These are phyloP conservation scores for Melinopterus prodromus DNA, from an alignment of 2,888 invertebrate genomes.

Conservation along the genomic window DNA sequence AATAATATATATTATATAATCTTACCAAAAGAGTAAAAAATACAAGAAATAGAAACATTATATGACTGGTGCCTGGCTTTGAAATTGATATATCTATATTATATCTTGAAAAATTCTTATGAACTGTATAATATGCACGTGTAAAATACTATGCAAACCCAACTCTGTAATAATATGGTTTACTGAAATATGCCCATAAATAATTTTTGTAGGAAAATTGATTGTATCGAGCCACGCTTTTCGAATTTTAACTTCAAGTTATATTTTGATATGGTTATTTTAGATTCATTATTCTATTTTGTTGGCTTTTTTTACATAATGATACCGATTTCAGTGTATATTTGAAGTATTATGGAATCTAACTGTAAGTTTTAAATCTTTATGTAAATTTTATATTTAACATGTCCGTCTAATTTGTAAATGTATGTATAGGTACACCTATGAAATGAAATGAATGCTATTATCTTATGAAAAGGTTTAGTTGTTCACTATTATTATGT, in stretches of 20 bases:
- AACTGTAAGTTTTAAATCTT: background rate
- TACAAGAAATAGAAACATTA: background rate
- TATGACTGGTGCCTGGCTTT: background rate
- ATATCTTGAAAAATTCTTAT: background rate
- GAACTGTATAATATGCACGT: background rate
- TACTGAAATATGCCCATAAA: background rate
- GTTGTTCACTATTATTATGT: background rate
- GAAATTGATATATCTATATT: background rate
- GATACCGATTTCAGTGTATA: background rate
- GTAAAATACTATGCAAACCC: background rate
- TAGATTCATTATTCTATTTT: background rate
- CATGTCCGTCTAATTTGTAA: background rate
- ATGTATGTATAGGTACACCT: background rate
- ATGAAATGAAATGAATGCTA: background rate
- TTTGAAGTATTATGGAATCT: slow-evolving; percentile 4
- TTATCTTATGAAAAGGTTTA: background rate
- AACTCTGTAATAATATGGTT: too few species aligned
- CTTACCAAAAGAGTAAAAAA: background rate
- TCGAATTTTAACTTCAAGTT: background rate
- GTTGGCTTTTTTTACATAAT: background rate
- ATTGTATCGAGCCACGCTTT: background rate
- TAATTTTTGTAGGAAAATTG: background rate
- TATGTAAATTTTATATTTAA: background rate
- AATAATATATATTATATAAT: slow-evolving; percentile 4
- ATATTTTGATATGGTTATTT: background rate